Percentiles rank a stretch among this genome's conserved stretches.
phyloP scores from a whole-genome alignment of 2,888 invertebrate species.

The Eudiplozoon nipponicum region DNA sequence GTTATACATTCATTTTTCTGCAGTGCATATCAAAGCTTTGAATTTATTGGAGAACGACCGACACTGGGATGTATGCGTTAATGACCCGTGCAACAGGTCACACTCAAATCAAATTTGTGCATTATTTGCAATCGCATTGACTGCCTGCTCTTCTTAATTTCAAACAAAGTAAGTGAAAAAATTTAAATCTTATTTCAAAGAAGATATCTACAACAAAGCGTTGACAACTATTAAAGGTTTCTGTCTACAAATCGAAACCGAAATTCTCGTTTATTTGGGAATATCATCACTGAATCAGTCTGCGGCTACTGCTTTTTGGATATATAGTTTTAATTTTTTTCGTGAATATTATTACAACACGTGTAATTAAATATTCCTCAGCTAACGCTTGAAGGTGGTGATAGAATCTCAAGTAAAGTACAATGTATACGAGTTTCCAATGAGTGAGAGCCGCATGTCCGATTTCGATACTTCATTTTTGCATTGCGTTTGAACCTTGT shows the following conservation, averaged over 20 bases:
- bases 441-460: too few relatives aligned
- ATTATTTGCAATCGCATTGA: conserved; percentile 18
- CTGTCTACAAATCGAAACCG: conserved; percentile 1
- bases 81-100: neutral
- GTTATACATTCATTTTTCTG: conserved; percentile 19
- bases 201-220: conserved; percentile 10
- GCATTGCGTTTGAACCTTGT: too few relatives aligned
- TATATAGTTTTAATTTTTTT: neutral
- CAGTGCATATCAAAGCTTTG: conserved; percentile 20
- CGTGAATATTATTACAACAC: neutral
- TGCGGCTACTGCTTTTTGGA: neutral
- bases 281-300: conserved; percentile 3
- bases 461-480: too few relatives aligned
- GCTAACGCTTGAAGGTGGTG: too few relatives aligned
- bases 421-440: too few relatives aligned
- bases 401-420: too few relatives aligned
- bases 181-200: conserved; percentile 4
- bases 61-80: conserved; percentile 19
- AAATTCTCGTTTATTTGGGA: conserved; percentile 1
- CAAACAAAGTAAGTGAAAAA: conserved; percentile 18
- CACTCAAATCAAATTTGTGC: conserved; percentile 7
- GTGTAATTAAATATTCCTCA: too few relatives aligned
- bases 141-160: conserved; percentile 16
- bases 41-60: conserved; percentile 22
- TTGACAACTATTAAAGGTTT: conserved; percentile 9